Percentiles rank a stretch among this genome's conserved stretches.
Evolutionary conservation across 2,113 vertebrate species (phyloP).

Genomic region (Halichoeres trimaculatus): DNA sequence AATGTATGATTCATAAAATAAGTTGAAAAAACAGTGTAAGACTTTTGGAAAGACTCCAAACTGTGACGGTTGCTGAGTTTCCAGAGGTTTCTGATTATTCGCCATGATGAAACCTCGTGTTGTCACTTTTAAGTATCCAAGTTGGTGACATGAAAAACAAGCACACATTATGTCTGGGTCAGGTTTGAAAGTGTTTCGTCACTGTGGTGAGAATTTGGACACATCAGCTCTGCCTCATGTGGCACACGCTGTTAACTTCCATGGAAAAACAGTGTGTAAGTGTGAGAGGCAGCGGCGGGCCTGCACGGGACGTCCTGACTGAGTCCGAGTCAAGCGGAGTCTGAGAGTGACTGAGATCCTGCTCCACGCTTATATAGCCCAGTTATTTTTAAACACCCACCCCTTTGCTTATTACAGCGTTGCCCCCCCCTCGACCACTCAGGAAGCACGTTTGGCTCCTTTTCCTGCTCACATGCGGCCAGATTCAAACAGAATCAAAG

Average conservation of each 20-base stretch:
- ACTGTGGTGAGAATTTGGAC: slow-evolving; percentile 43
- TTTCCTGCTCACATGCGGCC: slow-evolving; percentile 91
- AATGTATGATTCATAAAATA: neutral
- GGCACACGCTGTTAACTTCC: slow-evolving; percentile 19
- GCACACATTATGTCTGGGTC: slow-evolving; percentile 56
- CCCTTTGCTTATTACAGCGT: slow-evolving; percentile 89
- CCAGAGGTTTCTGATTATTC: neutral
- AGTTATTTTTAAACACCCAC: slow-evolving; percentile 97
- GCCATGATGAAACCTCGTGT: slow-evolving; percentile 55
- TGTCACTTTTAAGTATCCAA: slow-evolving; percentile 27
- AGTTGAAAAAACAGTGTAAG: neutral
- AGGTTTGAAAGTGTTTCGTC: slow-evolving; percentile 55
- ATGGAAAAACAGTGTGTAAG: slow-evolving; percentile 65
- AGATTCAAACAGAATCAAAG: slow-evolving; percentile 89
- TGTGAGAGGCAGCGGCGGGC: slow-evolving; percentile 43
- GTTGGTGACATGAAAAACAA: slow-evolving; percentile 8
- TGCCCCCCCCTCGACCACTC: slow-evolving; percentile 87
- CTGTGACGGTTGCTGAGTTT: neutral
- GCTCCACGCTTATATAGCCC: slow-evolving; percentile 89
- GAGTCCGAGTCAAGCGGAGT: slow-evolving; percentile 68
- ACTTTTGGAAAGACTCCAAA: too few relatives aligned
- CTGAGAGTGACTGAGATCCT: slow-evolving; percentile 86
- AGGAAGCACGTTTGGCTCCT: slow-evolving; percentile 93
- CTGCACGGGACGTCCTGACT: slow-evolving; percentile 64
- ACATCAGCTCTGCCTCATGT: slow-evolving; percentile 48